Conservation (phyloP, 64 coral and sea anemone species). For the Dendronephthya gigantea region DNA sequence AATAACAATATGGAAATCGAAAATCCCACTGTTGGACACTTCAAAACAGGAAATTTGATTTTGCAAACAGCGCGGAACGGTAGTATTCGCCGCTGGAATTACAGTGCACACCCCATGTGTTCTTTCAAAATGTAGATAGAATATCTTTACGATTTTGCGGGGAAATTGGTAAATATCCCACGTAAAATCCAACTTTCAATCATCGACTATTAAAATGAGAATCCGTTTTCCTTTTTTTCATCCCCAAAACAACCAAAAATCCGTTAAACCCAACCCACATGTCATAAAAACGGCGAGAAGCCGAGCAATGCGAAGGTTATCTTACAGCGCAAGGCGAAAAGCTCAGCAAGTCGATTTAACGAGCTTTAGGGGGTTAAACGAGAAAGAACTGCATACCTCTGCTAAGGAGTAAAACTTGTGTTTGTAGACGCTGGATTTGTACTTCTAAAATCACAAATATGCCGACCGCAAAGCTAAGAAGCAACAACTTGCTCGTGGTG, state of each 20-base stretch:
- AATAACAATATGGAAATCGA: background rate
- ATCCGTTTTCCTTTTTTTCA: background rate
- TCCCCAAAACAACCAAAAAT: background rate
- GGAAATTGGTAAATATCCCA: background rate
- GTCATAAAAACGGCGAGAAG: background rate
- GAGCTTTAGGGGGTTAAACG: background rate
- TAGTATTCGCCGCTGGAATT: background rate
- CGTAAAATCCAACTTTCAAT: background rate
- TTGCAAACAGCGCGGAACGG: background rate
- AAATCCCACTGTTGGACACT: background rate
- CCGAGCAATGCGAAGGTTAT: background rate
- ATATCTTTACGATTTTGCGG: background rate
- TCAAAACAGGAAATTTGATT: background rate
- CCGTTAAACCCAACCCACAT: background rate
- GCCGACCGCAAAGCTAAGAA: background rate
- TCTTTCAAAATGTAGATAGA: background rate
- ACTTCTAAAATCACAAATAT: background rate
- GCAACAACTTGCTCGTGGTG: background rate
- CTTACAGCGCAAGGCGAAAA: background rate
- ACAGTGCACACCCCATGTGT: background rate
- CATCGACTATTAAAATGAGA: background rate
- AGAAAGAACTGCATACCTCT: background rate
- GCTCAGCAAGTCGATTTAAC: constrained; percentile 1
- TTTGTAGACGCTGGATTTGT: background rate
- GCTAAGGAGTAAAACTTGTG: background rate